Conservation (phyloP, 2,888 invertebrate species). For the Brachylomia viminalis region DNA sequence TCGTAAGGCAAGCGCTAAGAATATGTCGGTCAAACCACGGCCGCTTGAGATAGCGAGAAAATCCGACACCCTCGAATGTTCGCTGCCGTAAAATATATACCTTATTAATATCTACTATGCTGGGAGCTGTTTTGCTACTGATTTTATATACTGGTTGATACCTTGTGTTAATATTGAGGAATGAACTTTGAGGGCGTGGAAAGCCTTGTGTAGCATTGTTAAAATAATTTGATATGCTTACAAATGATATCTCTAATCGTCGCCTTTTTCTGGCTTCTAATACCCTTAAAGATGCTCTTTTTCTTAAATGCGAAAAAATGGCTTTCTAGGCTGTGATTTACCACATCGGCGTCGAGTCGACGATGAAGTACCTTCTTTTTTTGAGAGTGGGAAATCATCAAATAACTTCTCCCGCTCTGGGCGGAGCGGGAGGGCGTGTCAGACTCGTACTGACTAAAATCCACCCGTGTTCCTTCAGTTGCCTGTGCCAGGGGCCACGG, state of each 20-base stretch:
- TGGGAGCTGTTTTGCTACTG: slow-evolving; percentile 47
- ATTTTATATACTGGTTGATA: slow-evolving; percentile 47
- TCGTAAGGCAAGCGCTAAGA: slow-evolving; percentile 84
- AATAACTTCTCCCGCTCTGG: too few relatives aligned
- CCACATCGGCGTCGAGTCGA: too few relatives aligned
- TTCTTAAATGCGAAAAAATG: not conserved
- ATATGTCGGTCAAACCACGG: slow-evolving; percentile 89
- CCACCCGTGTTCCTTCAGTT: too few relatives aligned
- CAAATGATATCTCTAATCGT: not conserved
- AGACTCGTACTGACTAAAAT: too few relatives aligned
- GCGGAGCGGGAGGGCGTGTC: too few relatives aligned
- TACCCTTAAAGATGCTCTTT: not conserved
- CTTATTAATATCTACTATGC: slow-evolving; percentile 71
- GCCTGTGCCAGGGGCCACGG: too few relatives aligned
- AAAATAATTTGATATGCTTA: not conserved
- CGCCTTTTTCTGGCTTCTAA: too few relatives aligned
- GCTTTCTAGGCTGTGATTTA: not conserved
- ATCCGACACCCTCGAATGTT: slow-evolving; percentile 79
- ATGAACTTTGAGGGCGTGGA: not conserved
- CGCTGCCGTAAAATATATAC: slow-evolving; percentile 74
- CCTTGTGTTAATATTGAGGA: slow-evolving; percentile 21
- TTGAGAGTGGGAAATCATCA: too few relatives aligned
- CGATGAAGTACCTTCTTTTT: too few relatives aligned
- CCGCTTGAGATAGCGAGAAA: slow-evolving; percentile 83
- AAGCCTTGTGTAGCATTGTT: not conserved